Evolutionary conservation across 2,113 vertebrate genomes (phyloP).

Genomic region (human (Homo sapiens)): GRCh38 chr1:77471501-77472000

Average conservation of each 20-base stretch:
- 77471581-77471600: background rate
- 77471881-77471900: background rate
- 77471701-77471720: background rate
- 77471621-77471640: background rate
- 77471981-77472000: background rate
- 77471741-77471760: background rate
- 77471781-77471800: background rate
- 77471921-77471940: background rate
- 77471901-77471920: background rate
- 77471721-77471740: background rate
- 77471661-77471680: too few relatives aligned
- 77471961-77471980: background rate
- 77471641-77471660: background rate
- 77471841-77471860: background rate
- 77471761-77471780: background rate
- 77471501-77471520: background rate
- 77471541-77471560: background rate
- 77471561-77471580: background rate
- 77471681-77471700: background rate
- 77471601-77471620: background rate
- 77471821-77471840: accelerated
- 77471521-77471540: background rate
- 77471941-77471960: background rate
- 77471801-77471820: background rate
- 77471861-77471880: background rate